Evolutionary conservation across 2,888 invertebrate genomes (phyloP), one percentile per base, ranked within the genome.

Genomic region (Drosophila pseudotalamancana): DNA sequence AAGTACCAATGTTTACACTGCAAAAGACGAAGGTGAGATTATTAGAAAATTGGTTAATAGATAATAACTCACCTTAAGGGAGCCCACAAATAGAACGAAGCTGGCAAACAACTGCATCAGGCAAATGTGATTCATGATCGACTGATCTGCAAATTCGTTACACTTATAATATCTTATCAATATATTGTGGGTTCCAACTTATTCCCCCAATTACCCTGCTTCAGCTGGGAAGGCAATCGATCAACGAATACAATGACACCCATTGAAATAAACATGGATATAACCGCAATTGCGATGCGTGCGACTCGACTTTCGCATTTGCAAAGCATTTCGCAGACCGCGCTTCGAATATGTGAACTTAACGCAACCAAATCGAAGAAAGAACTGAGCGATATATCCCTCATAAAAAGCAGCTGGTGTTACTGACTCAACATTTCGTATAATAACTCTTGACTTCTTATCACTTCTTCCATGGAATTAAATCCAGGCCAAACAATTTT

Each of bases 61-160:
- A n/a, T n/a, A n/a, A 3, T 0, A 23, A 27, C 49, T 37, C 31
- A 78, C 78, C 37, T 67, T 34, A 0, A 54, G 0, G 0, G 64
- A 53, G 5, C 72, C 62, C 5, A 72, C 12, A 3, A 67, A 23
- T 0, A 79, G 45, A 0, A 59, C 0, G 0, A 61, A 3, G 6
- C 72, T 74, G 0, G 62, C 71, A 14, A 67, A 1, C 1, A 57
- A 31, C n/a, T 79, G 85, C 35, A 81, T 21, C 35, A 77, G 14
- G 11, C 75, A 67, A 1, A 81, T 23, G 8, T 85, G 74, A 5
- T 45, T 51, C 46, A 71, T 27, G 5, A 67, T 35, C 12, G 12
- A 19, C 6, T 46, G 40, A 29, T 57, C 77, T 60, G 34, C 3
- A 50, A 29, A 27, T 14, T 14, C 6, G 11, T 11, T 43, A 34